Evolutionary conservation across 2,797 vertebrate genomes (phyloP).

Genomic region (Enteromius afrohamiltoni): DNA sequence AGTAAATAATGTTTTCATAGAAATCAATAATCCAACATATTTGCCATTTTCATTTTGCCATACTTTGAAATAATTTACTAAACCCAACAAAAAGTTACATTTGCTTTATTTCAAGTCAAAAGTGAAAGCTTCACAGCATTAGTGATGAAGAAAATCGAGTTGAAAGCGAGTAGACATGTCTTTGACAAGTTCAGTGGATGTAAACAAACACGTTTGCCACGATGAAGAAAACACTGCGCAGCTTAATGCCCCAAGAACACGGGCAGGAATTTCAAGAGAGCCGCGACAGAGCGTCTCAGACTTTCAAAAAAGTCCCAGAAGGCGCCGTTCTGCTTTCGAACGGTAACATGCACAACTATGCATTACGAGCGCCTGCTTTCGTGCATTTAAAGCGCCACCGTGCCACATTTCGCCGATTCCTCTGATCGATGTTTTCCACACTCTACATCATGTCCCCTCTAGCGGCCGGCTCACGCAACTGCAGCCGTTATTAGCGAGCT

Average conservation of each 20-base stretch:
- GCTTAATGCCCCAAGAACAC: not conserved
- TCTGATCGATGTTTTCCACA: constrained; percentile 67
- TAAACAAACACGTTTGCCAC: not conserved
- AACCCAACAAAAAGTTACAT: not conserved
- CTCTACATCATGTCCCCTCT: constrained; percentile 75
- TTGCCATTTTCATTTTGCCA: not conserved
- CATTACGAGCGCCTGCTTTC: constrained; percentile 16
- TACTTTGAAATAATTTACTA: not conserved
- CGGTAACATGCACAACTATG: not conserved
- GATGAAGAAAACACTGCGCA: not conserved
- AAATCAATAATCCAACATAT: not conserved
- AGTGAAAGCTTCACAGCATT: not conserved
- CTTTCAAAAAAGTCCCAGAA: constrained; percentile 12
- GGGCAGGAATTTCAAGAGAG: constrained; percentile 1
- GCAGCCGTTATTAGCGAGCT: constrained; percentile 74
- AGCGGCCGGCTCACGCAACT: constrained; percentile 75
- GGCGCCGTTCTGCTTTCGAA: not conserved
- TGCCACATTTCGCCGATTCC: constrained; percentile 66
- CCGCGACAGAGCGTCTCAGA: not conserved
- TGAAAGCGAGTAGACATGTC: not conserved
- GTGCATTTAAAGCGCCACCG: constrained; percentile 51
- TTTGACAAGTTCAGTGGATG: not conserved
- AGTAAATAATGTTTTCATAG: not conserved
- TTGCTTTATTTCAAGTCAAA: constrained; percentile 6
- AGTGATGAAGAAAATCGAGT: not conserved